phyloP scores from a whole-genome alignment of 2,113 vertebrate genomes.

The Trichechus manatus region DNA sequence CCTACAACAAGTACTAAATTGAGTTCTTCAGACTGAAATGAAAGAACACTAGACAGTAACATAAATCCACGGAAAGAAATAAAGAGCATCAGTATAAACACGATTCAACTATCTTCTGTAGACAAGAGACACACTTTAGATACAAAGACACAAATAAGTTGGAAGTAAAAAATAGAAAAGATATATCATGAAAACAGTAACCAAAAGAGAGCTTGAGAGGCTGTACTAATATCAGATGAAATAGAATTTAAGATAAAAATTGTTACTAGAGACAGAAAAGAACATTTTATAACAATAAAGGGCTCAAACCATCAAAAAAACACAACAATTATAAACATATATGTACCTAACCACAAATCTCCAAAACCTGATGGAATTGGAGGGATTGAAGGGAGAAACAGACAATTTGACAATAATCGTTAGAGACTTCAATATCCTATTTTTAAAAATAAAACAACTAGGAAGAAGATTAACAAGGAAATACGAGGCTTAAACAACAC shows the following conservation, averaged over 20 bases:
- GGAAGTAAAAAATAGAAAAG: not conserved
- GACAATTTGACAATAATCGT: not conserved
- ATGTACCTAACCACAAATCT: not conserved
- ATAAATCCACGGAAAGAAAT: not conserved
- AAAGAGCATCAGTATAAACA: not conserved
- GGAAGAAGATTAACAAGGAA: not conserved
- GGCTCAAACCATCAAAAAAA: not conserved
- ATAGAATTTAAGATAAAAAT: not conserved
- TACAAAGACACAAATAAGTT: not conserved
- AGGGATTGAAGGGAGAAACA: not conserved
- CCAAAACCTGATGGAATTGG: not conserved
- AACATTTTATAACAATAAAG: constrained; percentile 35
- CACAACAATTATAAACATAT: not conserved
- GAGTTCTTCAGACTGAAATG: not conserved
- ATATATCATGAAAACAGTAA: not conserved
- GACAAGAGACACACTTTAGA: constrained; percentile 8
- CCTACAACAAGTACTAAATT: not conserved
- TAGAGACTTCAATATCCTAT: not conserved
- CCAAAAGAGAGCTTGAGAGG: not conserved
- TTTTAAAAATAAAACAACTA: not conserved
- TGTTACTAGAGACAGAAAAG: constrained; percentile 8
- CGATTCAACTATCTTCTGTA: not conserved
- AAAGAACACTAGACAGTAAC: not conserved
- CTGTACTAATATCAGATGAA: not conserved
- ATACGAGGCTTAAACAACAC: not conserved